Conservation (phyloP, 1,140 invertebrate species). For the Coptotermes formosanus region DNA sequence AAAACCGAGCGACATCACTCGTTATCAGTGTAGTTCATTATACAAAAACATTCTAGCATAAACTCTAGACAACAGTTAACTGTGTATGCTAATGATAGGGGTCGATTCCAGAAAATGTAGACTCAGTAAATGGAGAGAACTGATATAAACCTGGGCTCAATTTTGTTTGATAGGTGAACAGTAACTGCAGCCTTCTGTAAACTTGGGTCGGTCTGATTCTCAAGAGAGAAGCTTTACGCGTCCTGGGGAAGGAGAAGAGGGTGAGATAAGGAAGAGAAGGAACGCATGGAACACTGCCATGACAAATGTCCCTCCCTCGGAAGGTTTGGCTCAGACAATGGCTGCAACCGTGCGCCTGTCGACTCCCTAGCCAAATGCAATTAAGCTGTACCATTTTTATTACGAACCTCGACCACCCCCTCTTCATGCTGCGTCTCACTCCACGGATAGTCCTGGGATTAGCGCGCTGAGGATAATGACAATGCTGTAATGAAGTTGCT, state of each 20-base stretch:
- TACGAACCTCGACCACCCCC: not conserved
- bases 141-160: not conserved
- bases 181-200: not conserved
- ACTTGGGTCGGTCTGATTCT: not conserved
- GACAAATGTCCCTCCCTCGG: not conserved
- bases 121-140: too few species aligned
- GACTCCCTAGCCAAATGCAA: not conserved
- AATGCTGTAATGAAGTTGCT: not conserved
- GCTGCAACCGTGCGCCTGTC: not conserved
- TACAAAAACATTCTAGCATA: too few species aligned
- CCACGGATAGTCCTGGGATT: not conserved
- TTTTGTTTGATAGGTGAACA: not conserved
- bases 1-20: too few species aligned
- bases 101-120: too few species aligned
- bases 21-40: too few species aligned
- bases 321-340: constrained; percentile 15
- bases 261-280: not conserved
- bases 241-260: not conserved
- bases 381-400: constrained; percentile 2
- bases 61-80: too few species aligned
- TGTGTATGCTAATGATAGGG: too few species aligned
- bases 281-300: not conserved
- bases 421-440: not conserved
- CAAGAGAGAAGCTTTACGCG: not conserved
- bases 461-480: not conserved